Evolutionary conservation across 2,888 invertebrate species (phyloP).

Genomic region (Diarsia rubi): DNA sequence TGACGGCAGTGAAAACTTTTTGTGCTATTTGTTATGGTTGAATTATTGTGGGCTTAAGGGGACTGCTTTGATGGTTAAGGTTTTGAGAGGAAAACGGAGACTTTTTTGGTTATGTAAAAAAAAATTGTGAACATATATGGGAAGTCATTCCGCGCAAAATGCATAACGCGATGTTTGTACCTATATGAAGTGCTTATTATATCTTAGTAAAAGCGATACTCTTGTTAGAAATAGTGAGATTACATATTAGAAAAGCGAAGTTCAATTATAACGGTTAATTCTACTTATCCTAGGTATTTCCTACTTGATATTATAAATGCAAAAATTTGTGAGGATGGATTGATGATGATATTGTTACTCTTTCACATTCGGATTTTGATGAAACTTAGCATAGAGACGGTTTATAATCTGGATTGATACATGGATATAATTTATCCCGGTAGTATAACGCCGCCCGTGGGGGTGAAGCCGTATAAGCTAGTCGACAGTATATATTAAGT

Average conservation of each 20-base stretch:
- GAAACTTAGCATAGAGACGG: too few relatives aligned
- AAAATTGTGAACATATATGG: neutral
- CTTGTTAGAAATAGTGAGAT: neutral
- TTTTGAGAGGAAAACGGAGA: neutral
- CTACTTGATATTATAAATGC: too few relatives aligned
- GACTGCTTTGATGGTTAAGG: neutral
- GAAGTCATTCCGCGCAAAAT: neutral
- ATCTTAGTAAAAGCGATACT: neutral
- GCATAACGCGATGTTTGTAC: neutral
- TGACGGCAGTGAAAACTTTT: slow-evolving; percentile 42
- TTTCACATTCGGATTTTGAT: too few relatives aligned
- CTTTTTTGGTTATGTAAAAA: too few relatives aligned
- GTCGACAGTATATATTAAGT: neutral
- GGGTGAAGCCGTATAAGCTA: too few relatives aligned
- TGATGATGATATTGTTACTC: too few relatives aligned
- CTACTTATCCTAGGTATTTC: too few relatives aligned
- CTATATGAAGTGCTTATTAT: neutral
- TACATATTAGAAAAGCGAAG: neutral
- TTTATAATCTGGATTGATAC: too few relatives aligned
- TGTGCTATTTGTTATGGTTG: slow-evolving; percentile 50
- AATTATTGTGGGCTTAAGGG: slow-evolving; percentile 37
- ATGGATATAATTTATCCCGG: too few relatives aligned
- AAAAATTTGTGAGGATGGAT: too few relatives aligned
- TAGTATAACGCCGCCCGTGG: too few relatives aligned
- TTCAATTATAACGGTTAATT: neutral